Evolutionary conservation across 2,113 vertebrate genomes (phyloP), one percentile per base, ranked within the genome.

Genomic region (Neolamprologus falcicula): DNA sequence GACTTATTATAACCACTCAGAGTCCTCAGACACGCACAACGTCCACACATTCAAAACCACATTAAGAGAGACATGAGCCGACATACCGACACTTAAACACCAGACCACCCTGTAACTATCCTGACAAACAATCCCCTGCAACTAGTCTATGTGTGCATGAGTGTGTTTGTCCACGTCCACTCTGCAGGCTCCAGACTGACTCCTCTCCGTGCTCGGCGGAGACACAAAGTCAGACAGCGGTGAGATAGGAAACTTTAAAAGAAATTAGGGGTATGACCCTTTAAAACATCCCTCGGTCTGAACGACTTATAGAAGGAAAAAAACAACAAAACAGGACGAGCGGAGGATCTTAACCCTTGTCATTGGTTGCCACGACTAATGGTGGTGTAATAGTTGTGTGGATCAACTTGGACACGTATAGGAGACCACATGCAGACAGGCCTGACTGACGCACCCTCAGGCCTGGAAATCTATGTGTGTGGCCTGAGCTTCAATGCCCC

Each of bases 391-490:
- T 87, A 84, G 89, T 88, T 82, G 84, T 87, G 92, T 89, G 91
- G 88, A 93, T 91, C 91, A 89, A 93, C 90, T 86, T 93, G 91
- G 91, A 94, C 93, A 91, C 90, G 76, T 89, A 83, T 50, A 91
- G 79, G 50, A 88, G 88, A 92, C 93, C 92, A 90, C 91, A 88
- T 91, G 88, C 89, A 90, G 92, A 90, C 91, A 88, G 87, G 91
- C 89, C 89, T 89, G 85, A 91, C 86, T 92, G 92, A 92, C 84
- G 54, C 90, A 90, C 80, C 92, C 92, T 90, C 78, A 54, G 59
- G 92, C 83, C 87, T 93, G 90, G 83, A 94, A 88, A 90, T 87
- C 94, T 83, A 85, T 91, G 94, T 95, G 95, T 95, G 95, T 95
- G 94, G 95, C 93, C 94, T 66, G 76, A 85, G 66, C 9, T 11